Base-by-base conservation (phyloP, 2,113 vertebrate species). In the Tamias sibiricus region DNA sequence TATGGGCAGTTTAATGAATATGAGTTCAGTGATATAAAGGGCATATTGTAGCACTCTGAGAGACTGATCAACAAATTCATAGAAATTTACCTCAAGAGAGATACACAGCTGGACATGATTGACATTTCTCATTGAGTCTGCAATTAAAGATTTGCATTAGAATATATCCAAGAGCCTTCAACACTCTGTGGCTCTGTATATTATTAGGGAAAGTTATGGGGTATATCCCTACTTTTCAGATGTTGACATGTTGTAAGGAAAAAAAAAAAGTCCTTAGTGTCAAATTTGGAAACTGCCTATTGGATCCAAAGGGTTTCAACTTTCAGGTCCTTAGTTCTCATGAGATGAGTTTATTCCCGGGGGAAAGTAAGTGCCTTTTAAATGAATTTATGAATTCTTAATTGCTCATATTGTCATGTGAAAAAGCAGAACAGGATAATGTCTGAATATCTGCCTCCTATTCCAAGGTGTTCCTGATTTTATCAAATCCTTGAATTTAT, bases 331-430 rank as follows among this genome's bases (percentile, higher is more conserved):
- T 94, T 17, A 37, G 17, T 84, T 89, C 75, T 87, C 14, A 54
- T 87, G n/a, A 87, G 40, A 32, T 52, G 75, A 69, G 8, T 85
- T 92, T 80, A 57, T 89, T 89, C 16, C 8, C 44, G 19, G 79
- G 40, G 62, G 26, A 75, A 69, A 90, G 30, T 69, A 2, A 76
- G 20, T 87, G 71, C 13, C 24, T 54, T 92, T 92, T 87, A 76
- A 93, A 95, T 12, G 57, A 75, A 77, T 80, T 85, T 74, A 74
- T 76, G 28, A 82, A n/a, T 93, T 89, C 44, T 93, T 97, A 83
- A 77, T 95, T 96, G 87, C 28, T 3, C 8, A 76, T 10, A 69
- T 37, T 72, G 42, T 87, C 42, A 83, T 26, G 44, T 94, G 66
- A 90, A 84, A 95, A 91, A 84, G 47, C 32, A 96, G 68, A 93